Conservation (phyloP, 53 echinoderm and acorn worm species). For the Holothuria scabra region DNA sequence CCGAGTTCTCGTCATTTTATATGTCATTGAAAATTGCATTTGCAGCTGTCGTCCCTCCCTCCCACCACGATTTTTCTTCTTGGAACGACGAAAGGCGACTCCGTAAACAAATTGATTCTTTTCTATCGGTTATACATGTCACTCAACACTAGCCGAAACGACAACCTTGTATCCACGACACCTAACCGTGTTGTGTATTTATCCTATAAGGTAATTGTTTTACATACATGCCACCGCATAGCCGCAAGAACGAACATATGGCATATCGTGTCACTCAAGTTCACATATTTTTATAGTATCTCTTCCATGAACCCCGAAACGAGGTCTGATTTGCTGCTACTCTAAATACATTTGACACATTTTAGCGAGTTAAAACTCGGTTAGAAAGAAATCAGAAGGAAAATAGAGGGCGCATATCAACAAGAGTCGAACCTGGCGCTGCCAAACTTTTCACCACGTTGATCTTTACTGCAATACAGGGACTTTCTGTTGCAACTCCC, state of each 20-base stretch:
- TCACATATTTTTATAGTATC: conserved; percentile 19
- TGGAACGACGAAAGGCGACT: not conserved
- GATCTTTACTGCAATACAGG: too few species aligned
- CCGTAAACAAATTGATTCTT: conserved; percentile 26
- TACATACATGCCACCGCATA: conserved; percentile 38
- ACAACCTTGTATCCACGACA: conserved; percentile 45
- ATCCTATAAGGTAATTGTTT: conserved; percentile 46
- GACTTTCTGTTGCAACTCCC: too few species aligned
- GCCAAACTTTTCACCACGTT: too few species aligned
- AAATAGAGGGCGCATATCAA: too few species aligned
- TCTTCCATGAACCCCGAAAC: too few species aligned
- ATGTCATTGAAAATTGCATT: not conserved
- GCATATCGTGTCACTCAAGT: conserved; percentile 14
- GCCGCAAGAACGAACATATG: conserved; percentile 27
- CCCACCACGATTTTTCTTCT: conserved; percentile 18
- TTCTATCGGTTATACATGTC: conserved; percentile 6
- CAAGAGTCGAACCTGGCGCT: too few species aligned
- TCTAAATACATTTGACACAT: too few species aligned
- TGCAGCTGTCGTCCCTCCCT: conserved; percentile 21
- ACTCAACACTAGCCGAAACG: conserved; percentile 22
- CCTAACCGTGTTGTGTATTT: conserved; percentile 39
- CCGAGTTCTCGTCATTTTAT: too few species aligned
- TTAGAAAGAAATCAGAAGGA: too few species aligned
- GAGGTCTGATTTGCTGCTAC: too few species aligned
- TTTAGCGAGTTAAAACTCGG: too few species aligned